These are phyloP conservation scores for Spongilla lacustris DNA, from an alignment of 37 sponge, comb jelly and placozoan genomes.

Conservation along the genomic window DNA sequence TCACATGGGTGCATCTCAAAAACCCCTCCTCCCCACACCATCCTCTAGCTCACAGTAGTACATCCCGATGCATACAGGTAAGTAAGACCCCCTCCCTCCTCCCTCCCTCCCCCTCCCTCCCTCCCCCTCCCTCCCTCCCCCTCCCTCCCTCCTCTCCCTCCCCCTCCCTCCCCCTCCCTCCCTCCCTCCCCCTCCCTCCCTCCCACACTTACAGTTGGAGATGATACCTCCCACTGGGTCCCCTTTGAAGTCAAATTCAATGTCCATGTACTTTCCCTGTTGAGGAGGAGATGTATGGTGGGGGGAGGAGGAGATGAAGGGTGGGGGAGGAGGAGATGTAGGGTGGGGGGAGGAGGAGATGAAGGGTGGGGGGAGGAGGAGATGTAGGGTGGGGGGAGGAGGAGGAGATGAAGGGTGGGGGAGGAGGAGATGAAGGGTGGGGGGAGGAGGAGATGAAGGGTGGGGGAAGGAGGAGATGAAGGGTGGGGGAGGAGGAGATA, in stretches of 20 bases:
- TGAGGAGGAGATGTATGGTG: background rate
- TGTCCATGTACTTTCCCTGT: conserved; percentile 95
- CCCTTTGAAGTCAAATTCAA: conserved; percentile 89
- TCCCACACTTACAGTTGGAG: conserved; percentile 76
- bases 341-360: too few relatives aligned
- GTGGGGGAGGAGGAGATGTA: background rate
- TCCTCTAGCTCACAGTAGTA: too few relatives aligned
- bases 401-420: background rate
- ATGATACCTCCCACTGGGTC: conserved; percentile 90
- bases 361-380: too few relatives aligned
- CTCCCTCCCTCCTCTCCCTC: background rate
- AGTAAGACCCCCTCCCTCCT: too few relatives aligned
- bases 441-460: background rate
- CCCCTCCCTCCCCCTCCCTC: background rate
- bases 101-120: too few relatives aligned
- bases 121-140: background rate
- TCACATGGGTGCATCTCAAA: too few relatives aligned
- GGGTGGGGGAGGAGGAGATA: background rate
- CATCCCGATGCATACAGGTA: too few relatives aligned
- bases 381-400: background rate
- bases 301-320: background rate
- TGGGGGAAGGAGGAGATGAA: background rate
- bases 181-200: background rate
- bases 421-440: background rate
- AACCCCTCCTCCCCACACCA: background rate